A percentile compares a stretch with the other conserved stretches of the same genome.
Conservation (phyloP, 2,888 invertebrate genomes). For the Euplagia quadripunctaria region DNA sequence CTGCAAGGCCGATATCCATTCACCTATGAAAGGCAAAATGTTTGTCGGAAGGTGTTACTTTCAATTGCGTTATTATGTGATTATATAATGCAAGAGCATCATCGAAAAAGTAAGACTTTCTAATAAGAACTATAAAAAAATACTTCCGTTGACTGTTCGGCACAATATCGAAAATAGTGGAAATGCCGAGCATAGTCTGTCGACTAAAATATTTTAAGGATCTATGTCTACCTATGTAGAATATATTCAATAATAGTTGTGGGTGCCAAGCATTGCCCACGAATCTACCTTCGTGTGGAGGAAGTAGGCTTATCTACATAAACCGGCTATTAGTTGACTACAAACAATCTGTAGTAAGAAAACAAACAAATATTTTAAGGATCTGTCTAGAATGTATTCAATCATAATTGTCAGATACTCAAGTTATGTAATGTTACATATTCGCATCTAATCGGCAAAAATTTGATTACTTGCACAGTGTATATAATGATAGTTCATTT, state of each 20-base stretch:
- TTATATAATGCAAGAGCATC: neutral
- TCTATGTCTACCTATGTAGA: neutral
- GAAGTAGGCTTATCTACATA: neutral
- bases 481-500: neutral
- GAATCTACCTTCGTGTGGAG: neutral
- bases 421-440: constrained; percentile 1
- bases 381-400: constrained; percentile 14
- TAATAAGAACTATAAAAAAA: neutral
- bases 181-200: too few relatives aligned
- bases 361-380: neutral
- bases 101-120: neutral
- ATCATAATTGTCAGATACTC: constrained; percentile 3
- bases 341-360: neutral
- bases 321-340: too few relatives aligned
- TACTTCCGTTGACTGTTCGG: neutral
- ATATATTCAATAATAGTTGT: neutral
- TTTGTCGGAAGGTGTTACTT: neutral
- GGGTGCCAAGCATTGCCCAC: too few relatives aligned
- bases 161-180: neutral
- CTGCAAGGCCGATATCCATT: neutral
- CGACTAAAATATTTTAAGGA: neutral
- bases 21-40: neutral
- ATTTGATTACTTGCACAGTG: neutral
- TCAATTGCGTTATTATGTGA: neutral
- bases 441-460: constrained; percentile 5